phyloP scores from a whole-genome alignment of 2,113 vertebrate species.

The Cyprichromis sp. region DNA sequence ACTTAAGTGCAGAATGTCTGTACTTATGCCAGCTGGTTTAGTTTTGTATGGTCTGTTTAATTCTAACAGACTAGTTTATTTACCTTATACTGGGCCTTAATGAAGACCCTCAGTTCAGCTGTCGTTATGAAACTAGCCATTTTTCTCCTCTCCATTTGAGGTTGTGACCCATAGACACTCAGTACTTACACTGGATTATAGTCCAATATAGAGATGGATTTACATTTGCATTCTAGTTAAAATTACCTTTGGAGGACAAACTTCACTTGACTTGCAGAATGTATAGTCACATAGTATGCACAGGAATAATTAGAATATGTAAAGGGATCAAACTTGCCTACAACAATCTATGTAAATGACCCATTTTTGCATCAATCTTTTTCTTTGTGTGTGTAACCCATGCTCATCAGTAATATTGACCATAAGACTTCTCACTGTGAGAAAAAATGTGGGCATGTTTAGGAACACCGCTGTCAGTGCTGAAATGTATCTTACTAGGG shows the following conservation, averaged over 20 bases:
- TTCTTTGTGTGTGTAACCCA: conserved; percentile 17
- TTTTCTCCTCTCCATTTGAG: not conserved
- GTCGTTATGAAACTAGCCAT: not conserved
- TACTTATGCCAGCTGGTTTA: not conserved
- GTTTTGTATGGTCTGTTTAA: not conserved
- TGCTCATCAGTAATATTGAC: conserved; percentile 45
- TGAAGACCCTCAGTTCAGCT: not conserved
- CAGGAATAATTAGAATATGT: not conserved
- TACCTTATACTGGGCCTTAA: not conserved
- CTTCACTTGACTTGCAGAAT: not conserved
- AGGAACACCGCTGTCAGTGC: conserved; percentile 40
- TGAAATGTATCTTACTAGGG: conserved; percentile 62
- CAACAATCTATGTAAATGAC: conserved; percentile 44
- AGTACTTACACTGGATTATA: not conserved
- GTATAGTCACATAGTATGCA: not conserved
- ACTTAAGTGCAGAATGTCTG: not conserved
- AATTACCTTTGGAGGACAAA: not conserved
- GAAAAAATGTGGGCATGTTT: conserved; percentile 41
- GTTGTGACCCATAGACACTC: not conserved
- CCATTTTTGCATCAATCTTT: conserved; percentile 34
- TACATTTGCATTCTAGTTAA: not conserved
- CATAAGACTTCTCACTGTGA: conserved; percentile 42
- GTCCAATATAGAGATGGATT: not conserved
- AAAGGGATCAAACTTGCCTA: not conserved
- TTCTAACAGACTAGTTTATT: not conserved